Conservation (phyloP, 1,140 invertebrate species). For the Trigoniulus corallinus region DNA sequence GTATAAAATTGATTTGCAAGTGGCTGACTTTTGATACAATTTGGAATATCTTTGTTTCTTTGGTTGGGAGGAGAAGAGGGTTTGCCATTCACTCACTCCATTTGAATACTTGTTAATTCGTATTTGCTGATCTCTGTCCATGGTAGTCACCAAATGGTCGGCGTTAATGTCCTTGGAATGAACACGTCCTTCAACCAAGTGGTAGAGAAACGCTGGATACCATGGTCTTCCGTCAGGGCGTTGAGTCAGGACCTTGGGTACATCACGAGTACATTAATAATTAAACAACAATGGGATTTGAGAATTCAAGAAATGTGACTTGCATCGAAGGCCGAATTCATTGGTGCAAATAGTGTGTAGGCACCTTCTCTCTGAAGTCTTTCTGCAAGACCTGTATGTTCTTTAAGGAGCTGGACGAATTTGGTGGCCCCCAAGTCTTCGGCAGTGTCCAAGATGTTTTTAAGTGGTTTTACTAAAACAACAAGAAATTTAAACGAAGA, state of each 20-base stretch:
- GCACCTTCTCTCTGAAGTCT: constrained; percentile 22
- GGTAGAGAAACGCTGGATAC: constrained; percentile 28
- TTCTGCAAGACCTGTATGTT: constrained; percentile 25
- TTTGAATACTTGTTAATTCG: constrained; percentile 31
- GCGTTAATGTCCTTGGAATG: constrained; percentile 25
- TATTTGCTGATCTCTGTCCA: constrained; percentile 20
- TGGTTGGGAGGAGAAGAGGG: too few relatives aligned
- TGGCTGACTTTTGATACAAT: too few relatives aligned
- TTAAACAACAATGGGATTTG: constrained; percentile 3
- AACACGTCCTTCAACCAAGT: constrained; percentile 25
- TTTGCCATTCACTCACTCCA: constrained; percentile 25
- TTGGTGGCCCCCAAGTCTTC: constrained; percentile 28
- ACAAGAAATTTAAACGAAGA: not conserved
- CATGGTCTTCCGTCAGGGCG: constrained; percentile 16
- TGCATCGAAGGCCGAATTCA: constrained; percentile 34
- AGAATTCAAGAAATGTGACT: constrained; percentile 7
- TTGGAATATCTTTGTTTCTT: not conserved
- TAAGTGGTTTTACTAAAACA: constrained; percentile 29
- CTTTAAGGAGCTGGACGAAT: constrained; percentile 28
- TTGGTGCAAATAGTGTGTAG: constrained; percentile 35
- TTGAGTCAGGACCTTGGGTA: constrained; percentile 16
- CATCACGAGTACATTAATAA: not conserved
- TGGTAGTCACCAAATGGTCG: constrained; percentile 22
- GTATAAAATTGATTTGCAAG: too few relatives aligned
- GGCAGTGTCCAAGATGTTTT: constrained; percentile 31